Conservation (phyloP, 2,113 vertebrate genomes). For the Ceyx margarethae region DNA sequence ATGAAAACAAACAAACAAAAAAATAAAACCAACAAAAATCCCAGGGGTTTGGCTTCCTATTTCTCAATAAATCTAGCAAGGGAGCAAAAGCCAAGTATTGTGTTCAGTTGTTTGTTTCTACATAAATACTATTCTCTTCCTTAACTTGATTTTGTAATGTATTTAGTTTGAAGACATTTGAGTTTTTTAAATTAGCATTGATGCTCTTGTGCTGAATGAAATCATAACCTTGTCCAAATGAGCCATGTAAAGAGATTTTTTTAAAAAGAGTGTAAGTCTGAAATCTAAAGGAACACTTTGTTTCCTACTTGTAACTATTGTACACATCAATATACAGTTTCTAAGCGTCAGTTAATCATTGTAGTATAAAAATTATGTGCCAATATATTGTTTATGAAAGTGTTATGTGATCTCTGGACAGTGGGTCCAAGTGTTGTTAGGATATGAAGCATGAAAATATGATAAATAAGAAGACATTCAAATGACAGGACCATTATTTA, state of each 20-base stretch:
- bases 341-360: not conserved
- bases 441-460: not conserved
- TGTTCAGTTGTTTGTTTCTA: conserved; percentile 55
- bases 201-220: conserved; percentile 4
- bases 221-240: conserved; percentile 37
- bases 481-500: not conserved
- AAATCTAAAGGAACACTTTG: not conserved
- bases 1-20: not conserved
- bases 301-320: not conserved
- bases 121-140: conserved; percentile 36
- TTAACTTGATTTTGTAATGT: conserved; percentile 54
- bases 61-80: conserved; percentile 56
- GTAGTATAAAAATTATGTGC: not conserved
- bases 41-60: conserved; percentile 30
- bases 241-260: conserved; percentile 1
- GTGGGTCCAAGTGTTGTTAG: not conserved
- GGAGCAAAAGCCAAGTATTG: conserved; percentile 44
- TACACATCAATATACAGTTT: not conserved
- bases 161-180: conserved; percentile 21
- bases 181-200: conserved; percentile 3
- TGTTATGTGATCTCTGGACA: not conserved
- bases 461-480: not conserved
- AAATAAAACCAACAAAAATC: not conserved
- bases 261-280: not conserved
- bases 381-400: not conserved